Conservation (phyloP, 2,113 vertebrate species). For the Clarias batrachus region DNA sequence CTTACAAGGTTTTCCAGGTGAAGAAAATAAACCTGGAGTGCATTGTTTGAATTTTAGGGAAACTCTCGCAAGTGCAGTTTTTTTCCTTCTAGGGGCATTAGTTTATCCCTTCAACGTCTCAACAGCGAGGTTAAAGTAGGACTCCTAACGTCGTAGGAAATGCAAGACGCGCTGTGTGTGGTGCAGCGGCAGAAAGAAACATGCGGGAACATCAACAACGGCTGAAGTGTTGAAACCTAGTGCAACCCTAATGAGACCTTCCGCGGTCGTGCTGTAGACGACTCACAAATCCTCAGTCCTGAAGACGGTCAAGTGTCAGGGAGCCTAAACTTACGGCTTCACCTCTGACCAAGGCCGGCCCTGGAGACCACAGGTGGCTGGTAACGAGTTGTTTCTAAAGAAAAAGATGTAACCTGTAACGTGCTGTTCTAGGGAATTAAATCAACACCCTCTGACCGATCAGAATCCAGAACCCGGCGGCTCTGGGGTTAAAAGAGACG, state of each 20-base stretch:
- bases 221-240: background rate
- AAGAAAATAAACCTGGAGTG: background rate
- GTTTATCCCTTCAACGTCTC: slow-evolving; percentile 8
- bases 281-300: background rate
- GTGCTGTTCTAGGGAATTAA: background rate
- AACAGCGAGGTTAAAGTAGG: slow-evolving; percentile 12
- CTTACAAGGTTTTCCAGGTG: background rate
- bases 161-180: background rate
- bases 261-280: background rate
- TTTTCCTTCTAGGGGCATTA: background rate
- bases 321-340: background rate
- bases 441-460: background rate
- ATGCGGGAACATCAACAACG: background rate
- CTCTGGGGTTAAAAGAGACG: background rate
- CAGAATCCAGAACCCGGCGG: background rate
- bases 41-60: background rate
- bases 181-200: background rate
- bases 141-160: background rate
- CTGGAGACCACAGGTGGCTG: background rate
- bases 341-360: background rate
- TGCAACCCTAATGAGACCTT: no score
- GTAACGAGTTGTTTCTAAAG: background rate
- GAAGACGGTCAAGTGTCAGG: background rate
- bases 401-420: background rate
- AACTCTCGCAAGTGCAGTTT: background rate